phyloP scores from a whole-genome alignment of 2,888 invertebrate species.

The Cheilosia scutellata region DNA sequence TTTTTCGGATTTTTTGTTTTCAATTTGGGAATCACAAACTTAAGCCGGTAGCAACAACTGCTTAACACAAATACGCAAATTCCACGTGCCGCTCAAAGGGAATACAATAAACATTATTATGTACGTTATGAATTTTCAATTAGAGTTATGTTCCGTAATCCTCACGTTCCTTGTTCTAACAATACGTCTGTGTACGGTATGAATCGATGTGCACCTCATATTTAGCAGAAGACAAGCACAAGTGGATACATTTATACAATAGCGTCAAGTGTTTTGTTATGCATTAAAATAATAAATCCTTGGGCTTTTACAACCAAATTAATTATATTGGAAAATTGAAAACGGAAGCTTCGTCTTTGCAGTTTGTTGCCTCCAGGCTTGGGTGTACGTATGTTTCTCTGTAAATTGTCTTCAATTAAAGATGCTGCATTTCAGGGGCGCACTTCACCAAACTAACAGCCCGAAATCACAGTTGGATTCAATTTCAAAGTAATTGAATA shows the following conservation, averaged over 20 bases:
- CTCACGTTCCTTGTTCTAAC: constrained; percentile 24
- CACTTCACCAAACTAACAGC: too few species aligned
- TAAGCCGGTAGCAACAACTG: constrained; percentile 23
- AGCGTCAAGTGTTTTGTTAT: constrained; percentile 26
- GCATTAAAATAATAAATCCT: constrained; percentile 45
- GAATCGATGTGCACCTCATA: constrained; percentile 5
- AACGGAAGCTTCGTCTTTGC: neutral
- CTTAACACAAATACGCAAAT: constrained; percentile 19
- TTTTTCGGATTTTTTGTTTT: neutral
- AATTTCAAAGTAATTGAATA: constrained; percentile 57
- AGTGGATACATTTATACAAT: constrained; percentile 1
- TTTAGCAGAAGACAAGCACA: constrained; percentile 11
- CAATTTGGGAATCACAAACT: constrained; percentile 7
- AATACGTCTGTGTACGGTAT: constrained; percentile 5
- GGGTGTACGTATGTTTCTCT: too few species aligned
- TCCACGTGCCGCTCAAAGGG: constrained; percentile 3
- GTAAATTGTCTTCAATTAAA: neutral
- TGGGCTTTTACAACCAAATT: constrained; percentile 19
- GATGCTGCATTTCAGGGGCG: too few species aligned
- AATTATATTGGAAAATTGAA: constrained; percentile 1
- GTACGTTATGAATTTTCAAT: constrained; percentile 56
- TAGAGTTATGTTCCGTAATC: constrained; percentile 41
- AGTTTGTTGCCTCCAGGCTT: too few species aligned
- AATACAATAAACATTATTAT: constrained; percentile 5
- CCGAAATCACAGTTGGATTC: constrained; percentile 45